Evolutionary conservation across 2,888 invertebrate genomes (phyloP), one percentile per base, ranked within the genome.

Genomic region (Cristatella mucedo): DNA sequence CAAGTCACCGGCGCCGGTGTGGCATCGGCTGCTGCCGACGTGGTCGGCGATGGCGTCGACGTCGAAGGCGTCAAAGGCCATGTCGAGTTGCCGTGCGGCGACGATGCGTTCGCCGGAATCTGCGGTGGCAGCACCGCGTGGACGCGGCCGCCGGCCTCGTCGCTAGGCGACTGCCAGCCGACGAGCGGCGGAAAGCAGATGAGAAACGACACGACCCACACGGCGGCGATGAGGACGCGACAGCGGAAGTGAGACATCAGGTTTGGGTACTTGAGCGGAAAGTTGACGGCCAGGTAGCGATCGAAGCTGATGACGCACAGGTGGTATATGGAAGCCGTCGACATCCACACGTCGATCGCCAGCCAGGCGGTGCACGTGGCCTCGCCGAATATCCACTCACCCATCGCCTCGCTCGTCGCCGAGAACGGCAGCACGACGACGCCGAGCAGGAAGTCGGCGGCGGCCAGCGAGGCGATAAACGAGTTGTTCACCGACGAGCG

Each of bases 331-430:
- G 87, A 89, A 0, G 93, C 87, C 0, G 95, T 95, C 70, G 91
- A 93, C 82, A 93, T 82, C 86, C 91, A 89, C 9, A 95, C 93
- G 68, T 95, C 95, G 42, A 91, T 78, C 0, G 93, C 91, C 47
- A 95, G 72, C 93, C 93, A 95, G 49, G 87, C 77, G 45, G 83
- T 81, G 69, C 93, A 95, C 86, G 91, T 89, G 32, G 85, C 73
- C 65, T 82, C 80, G 37, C 93, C 91, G 63, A 91, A 95, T 55
- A 91, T 82, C 95, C 95, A 95, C 46, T 58, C 52, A 4, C 61
- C 57, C 7, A 61, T 49, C 30, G 67, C 85, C 67, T 91, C 87
- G 73, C 86, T 81, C 18, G 86, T 83, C 40, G 91, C 83, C 20
- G 89, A 87, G 69, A 93, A 93, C 2, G 93, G 93, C 53, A 95